Percentiles rank a stretch among this genome's conserved stretches.
Conservation (phyloP, 2,113 vertebrate species). For the Sphyrna mokarran region DNA sequence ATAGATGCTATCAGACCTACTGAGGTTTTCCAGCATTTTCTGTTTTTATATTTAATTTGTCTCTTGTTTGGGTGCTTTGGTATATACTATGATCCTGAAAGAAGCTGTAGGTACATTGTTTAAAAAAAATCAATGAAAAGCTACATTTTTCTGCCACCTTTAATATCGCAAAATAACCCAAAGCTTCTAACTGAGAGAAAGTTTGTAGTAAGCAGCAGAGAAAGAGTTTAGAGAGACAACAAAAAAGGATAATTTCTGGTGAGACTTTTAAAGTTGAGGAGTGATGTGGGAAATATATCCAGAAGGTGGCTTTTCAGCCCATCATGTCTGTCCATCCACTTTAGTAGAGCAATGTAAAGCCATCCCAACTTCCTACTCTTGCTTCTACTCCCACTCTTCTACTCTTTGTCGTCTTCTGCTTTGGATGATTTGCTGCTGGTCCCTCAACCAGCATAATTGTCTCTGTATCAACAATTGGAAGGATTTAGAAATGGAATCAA, state of each 20-base stretch:
- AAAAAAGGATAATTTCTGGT: not conserved
- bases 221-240: not conserved
- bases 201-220: not conserved
- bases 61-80: not conserved
- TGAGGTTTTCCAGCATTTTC: too few species aligned
- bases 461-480: not conserved
- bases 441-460: not conserved
- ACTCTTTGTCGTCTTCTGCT: not conserved
- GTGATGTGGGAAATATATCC: not conserved
- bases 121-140: not conserved
- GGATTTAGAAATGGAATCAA: not conserved
- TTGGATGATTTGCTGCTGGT: not conserved
- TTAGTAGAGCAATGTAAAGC: not conserved
- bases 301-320: too few species aligned
- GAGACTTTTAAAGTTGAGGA: not conserved
- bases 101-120: not conserved
- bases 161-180: not conserved
- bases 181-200: not conserved
- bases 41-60: not conserved
- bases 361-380: not conserved
- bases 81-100: not conserved
- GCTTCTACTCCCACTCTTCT: not conserved
- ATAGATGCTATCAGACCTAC: too few species aligned
- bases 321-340: not conserved
- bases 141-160: not conserved